Evolutionary conservation across 2,888 invertebrate genomes (phyloP).

Genomic region (Phalera bucephala): DNA sequence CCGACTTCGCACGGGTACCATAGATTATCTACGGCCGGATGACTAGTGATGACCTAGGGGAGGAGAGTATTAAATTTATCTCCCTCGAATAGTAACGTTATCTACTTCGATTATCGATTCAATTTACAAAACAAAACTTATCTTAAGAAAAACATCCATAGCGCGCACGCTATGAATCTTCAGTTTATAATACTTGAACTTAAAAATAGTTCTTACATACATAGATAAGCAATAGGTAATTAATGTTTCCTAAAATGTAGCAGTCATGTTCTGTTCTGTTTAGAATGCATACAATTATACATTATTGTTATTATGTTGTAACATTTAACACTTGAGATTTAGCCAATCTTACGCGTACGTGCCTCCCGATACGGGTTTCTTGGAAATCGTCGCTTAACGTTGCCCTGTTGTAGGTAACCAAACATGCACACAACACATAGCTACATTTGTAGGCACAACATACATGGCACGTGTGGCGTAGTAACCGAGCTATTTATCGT

Average conservation of each 20-base stretch:
- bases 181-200: too few species aligned
- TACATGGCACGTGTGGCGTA: slow-evolving; percentile 15
- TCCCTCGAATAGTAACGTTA: too few species aligned
- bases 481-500: slow-evolving; percentile 10
- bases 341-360: slow-evolving; percentile 74
- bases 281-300: slow-evolving; percentile 33
- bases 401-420: slow-evolving; percentile 38
- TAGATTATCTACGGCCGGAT: too few species aligned
- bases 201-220: too few species aligned
- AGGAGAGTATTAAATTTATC: too few species aligned
- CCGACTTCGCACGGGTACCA: too few species aligned
- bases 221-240: slow-evolving; percentile 21
- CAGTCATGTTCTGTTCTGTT: slow-evolving; percentile 29
- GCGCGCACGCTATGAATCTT: too few species aligned
- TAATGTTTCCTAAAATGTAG: slow-evolving; percentile 13
- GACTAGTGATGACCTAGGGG: too few species aligned
- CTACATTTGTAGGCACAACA: neutral
- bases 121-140: too few species aligned
- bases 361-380: slow-evolving; percentile 76
- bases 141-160: too few species aligned
- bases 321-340: slow-evolving; percentile 63
- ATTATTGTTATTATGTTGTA: slow-evolving; percentile 61
- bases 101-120: too few species aligned
- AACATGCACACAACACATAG: slow-evolving; percentile 42
- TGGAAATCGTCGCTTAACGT: slow-evolving; percentile 62